Evolutionary conservation across 2,113 vertebrate genomes (phyloP).

Genomic region (Tetrax tetrax): DNA sequence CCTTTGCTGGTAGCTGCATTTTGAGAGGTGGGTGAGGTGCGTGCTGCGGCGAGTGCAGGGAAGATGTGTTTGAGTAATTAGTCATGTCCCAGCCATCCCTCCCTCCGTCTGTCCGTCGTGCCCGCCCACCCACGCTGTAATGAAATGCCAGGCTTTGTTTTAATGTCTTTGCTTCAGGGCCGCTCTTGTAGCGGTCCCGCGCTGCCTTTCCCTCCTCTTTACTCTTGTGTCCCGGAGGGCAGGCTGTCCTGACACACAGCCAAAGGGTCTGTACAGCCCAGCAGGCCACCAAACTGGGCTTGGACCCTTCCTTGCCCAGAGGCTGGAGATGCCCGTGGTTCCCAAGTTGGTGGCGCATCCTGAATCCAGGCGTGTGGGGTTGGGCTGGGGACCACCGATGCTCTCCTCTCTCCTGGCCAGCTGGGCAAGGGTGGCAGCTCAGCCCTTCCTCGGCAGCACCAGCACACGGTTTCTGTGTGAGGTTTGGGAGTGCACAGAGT

Average conservation of each 20-base stretch:
- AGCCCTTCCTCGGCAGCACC: neutral
- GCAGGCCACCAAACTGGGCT: neutral
- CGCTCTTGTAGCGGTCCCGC: fast-evolving
- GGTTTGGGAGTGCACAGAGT: neutral
- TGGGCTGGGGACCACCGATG: neutral
- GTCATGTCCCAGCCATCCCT: neutral
- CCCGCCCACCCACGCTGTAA: neutral
- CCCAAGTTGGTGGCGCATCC: neutral
- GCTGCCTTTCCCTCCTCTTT: neutral
- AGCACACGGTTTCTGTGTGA: neutral
- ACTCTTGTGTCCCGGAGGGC: neutral
- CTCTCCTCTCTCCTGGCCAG: neutral
- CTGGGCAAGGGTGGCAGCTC: neutral
- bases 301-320: neutral
- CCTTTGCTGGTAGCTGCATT: neutral
- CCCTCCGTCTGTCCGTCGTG: neutral
- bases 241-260: neutral
- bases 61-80: neutral
- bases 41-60: neutral
- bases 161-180: neutral
- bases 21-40: neutral
- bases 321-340: neutral
- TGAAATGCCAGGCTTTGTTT: neutral
- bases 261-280: neutral
- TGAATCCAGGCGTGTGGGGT: neutral